Base-by-base conservation (phyloP, 2,113 vertebrate genomes). In the Ifrita kowaldi region DNA sequence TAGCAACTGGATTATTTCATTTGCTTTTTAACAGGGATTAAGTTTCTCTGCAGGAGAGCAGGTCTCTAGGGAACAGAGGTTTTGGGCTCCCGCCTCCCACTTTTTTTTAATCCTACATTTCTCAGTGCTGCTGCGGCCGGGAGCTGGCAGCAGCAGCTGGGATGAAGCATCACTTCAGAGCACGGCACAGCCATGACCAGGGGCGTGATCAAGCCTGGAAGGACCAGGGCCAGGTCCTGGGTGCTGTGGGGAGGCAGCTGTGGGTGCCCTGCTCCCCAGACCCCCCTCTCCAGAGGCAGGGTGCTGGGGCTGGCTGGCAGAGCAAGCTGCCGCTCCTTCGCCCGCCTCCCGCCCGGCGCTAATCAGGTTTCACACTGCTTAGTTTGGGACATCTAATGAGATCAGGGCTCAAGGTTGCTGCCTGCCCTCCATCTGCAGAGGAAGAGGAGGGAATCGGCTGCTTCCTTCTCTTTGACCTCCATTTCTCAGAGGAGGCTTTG, bases 371-470 rank as follows among this genome's bases (percentile, higher is more conserved):
- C 78, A 70, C 82, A n/a, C 85, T 93, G 93, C 93, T 88, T 91
- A 86, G 87, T 92, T 96, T 91, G 87, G 93, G 94, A 94, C 87
- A 94, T 55, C 95, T 96, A 90, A 97, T 95, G 95, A 83, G 95
- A 89, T 94, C 91, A 92, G 69, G 74, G 84, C 87, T 87, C 83
- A 64, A 33, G 95, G 95, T 50, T 82, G 84, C 89, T 83, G 78
- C 53, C 73, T 56, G 84, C 78, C 91, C 81, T 84, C 75, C 60
- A 16, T 87, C 84, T 68, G 76, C 50, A 7, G 67, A 24, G 52
- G 77, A 63, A 85, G 74, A 87, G 3, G 17, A 41, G 77, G 13
- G 78, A 87, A 68, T 57, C 2, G 5, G 6, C 50, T 21, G 42
- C 62, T 79, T 52, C 24, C 33, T 84, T 93, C 84, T 76, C 87